These are phyloP conservation scores for Saccostrea echinata DNA, from an alignment of 1,140 invertebrate genomes.

Conservation along the genomic window DNA sequence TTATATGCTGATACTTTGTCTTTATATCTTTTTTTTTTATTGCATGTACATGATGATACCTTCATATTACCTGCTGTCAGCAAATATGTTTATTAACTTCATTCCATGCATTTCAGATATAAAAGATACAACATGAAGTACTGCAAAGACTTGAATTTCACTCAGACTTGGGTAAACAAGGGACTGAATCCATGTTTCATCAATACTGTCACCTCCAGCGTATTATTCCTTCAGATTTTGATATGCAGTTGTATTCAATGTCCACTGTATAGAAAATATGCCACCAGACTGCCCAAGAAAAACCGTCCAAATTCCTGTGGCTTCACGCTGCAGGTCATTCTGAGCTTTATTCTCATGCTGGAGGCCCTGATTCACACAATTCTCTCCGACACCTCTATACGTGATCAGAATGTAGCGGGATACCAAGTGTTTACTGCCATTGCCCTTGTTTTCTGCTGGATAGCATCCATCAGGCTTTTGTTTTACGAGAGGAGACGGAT, in stretches of 20 bases:
- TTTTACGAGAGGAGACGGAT: slow-evolving; percentile 89
- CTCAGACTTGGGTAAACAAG: slow-evolving; percentile 88
- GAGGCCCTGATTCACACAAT: slow-evolving; percentile 69
- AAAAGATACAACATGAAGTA: slow-evolving; percentile 62
- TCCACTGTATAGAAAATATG: slow-evolving; percentile 92
- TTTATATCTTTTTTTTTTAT: no score
- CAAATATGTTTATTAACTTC: no score
- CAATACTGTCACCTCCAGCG: slow-evolving; percentile 87
- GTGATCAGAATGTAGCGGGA: slow-evolving; percentile 60
- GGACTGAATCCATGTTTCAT: slow-evolving; percentile 95
- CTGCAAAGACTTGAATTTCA: slow-evolving; percentile 66
- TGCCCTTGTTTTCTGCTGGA: slow-evolving; percentile 85
- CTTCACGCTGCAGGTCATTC: slow-evolving; percentile 84
- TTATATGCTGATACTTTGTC: no score
- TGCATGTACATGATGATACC: no score
- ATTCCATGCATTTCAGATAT: not conserved
- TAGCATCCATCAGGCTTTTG: slow-evolving; percentile 88
- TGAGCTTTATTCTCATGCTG: slow-evolving; percentile 64
- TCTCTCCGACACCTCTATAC: slow-evolving; percentile 66
- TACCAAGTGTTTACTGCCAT: slow-evolving; percentile 66
- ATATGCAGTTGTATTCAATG: slow-evolving; percentile 91
- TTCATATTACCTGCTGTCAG: no score
- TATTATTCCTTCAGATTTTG: slow-evolving; percentile 88
- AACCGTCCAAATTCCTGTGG: slow-evolving; percentile 81
- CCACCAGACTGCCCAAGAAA: slow-evolving; percentile 81